A percentile compares a stretch with the other conserved stretches of the same genome.
Conservation (phyloP, 2,113 vertebrate species). For the Myocastor coypus region DNA sequence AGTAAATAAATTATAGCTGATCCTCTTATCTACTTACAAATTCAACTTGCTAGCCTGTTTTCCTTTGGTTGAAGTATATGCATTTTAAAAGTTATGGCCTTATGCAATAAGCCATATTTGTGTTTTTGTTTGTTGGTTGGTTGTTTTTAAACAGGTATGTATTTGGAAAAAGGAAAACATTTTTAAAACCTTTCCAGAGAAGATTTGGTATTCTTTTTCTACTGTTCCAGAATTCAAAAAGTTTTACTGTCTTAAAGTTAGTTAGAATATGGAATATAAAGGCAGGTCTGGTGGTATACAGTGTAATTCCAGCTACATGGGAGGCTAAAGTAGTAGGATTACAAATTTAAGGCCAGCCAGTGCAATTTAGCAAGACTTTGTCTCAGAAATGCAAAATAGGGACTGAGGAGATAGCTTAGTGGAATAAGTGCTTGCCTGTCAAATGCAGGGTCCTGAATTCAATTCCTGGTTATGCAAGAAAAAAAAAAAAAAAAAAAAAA, state of each 20-base stretch:
- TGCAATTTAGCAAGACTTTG: neutral
- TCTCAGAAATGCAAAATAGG: neutral
- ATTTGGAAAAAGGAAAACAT: neutral
- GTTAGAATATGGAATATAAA: neutral
- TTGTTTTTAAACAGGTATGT: neutral
- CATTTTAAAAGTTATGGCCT: neutral
- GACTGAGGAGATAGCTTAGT: too few species aligned
- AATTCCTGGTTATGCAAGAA: too few species aligned
- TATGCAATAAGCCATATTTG: neutral
- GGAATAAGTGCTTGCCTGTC: too few species aligned
- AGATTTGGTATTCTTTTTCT: neutral
- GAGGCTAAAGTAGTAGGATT: neutral
- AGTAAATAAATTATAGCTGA: too few species aligned
- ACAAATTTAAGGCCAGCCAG: neutral
- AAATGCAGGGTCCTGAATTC: too few species aligned
- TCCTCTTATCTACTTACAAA: neutral
- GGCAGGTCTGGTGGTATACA: neutral
- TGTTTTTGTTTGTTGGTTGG: too few species aligned
- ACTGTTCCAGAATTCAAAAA: neutral
- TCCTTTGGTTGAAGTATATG: neutral
- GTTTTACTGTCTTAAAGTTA: neutral
- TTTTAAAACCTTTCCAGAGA: neutral
- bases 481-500: neutral
- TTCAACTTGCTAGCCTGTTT: neutral
- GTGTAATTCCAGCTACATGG: neutral